phyloP scores from a whole-genome alignment of 2,888 invertebrate genomes.

The Mythimna ferrago region DNA sequence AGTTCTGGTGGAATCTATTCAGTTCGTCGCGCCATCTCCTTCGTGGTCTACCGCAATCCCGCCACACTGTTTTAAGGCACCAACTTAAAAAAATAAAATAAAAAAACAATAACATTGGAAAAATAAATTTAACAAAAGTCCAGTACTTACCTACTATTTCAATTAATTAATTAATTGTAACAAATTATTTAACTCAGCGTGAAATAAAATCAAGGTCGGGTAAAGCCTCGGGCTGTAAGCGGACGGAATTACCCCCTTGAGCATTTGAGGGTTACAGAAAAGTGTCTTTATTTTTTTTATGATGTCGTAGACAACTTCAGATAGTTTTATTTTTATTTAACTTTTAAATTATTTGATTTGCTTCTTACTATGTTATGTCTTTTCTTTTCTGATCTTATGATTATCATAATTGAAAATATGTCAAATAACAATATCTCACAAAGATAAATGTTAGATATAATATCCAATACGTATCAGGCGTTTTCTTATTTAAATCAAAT shows the following conservation, averaged over 20 bases:
- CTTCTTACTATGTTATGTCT: not conserved
- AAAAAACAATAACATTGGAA: not conserved
- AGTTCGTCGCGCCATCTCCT: too few species aligned
- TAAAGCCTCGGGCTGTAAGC: constrained; percentile 30
- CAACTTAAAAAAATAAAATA: too few species aligned
- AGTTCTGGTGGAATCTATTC: too few species aligned
- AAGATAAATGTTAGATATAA: too few species aligned
- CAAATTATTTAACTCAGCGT: not conserved
- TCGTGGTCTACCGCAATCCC: too few species aligned
- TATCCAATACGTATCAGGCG: too few species aligned
- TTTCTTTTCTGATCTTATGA: too few species aligned
- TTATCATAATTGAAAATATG: too few species aligned
- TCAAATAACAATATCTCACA: too few species aligned
- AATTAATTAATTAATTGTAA: constrained; percentile 5
- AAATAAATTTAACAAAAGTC: not conserved
- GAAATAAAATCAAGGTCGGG: constrained; percentile 27
- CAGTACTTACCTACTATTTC: not conserved
- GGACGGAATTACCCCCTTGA: constrained; percentile 12
- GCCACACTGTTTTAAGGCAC: too few species aligned
- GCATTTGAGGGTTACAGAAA: constrained; percentile 25
- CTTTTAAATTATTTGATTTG: not conserved
- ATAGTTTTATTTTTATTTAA: not conserved
- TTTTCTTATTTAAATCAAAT: too few species aligned
- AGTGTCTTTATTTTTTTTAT: not conserved
- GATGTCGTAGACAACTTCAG: not conserved